Evolutionary conservation across 2,113 vertebrate genomes (phyloP), one percentile per base, ranked within the genome.

Genomic region (Panthera leo): DNA sequence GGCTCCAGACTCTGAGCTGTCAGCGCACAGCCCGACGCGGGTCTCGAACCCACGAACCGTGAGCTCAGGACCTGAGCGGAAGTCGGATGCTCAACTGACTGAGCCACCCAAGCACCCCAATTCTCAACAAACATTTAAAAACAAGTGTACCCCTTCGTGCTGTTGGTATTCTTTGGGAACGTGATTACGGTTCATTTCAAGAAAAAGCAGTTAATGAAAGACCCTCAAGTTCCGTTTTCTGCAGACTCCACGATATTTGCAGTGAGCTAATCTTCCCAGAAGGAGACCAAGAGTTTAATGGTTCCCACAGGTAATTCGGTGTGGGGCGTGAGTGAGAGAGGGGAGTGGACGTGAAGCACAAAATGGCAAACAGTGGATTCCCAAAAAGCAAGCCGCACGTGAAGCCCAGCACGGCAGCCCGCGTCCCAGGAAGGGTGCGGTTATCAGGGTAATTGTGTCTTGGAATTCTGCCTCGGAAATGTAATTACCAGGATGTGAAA

Each of bases 401-500:
- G 21, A 86, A 80, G 92, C 14, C 23, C 27, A 16, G 29, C 1
- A 8, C 7, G 34, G 7, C 36, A 5, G 18, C 34, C 0, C 0
- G 4, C 0, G 0, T 11, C 53, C 83, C 13, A 3, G 68, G 55
- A 39, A 51, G 23, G 68, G 23, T 29, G 42, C 4, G 15, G 3
- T 61, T 21, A 39, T n/a, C 7, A 61, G 92, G 8, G 18, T 27
- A 42, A 23, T 36, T 21, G 34, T 94, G 95, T 75, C 91, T 70
- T 29, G 23, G 31, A 39, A 14, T 94, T 58, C 61, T 83, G 9
- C n/a, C 55, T 96, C 91, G 53, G 39, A 95, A 92, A 80, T 89
- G 25, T 18, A 82, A 97, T 95, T 76, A 94, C 0, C 3, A 71
- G 51, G 29, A 71, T 63, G 55, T 97, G 88, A 96, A 89, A 98